Base-by-base conservation (phyloP, 2,113 vertebrate genomes). In the Meleagris gallopavo region DNA sequence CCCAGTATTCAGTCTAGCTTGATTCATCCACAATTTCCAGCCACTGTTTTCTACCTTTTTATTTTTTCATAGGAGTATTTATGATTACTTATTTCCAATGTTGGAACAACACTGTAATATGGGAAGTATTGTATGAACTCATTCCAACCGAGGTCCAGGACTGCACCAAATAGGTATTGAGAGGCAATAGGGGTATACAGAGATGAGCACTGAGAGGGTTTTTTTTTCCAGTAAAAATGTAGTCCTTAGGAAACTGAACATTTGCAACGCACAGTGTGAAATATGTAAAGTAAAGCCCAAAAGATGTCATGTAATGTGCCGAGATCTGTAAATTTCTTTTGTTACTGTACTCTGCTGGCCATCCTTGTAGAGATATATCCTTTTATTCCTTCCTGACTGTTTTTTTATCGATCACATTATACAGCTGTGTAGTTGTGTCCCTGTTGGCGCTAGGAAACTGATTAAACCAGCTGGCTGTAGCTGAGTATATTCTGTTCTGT, bases 391-490 rank as follows among this genome's bases (percentile, higher is more conserved):
- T 93, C 25, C 41, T 80, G 66, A 77, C 45, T 83, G 94, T 92
- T 78, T 83, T 94, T 92, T 78, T 86, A 77, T 74, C 88, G 1
- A 6, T 74, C 1, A 7, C 52, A 36, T 83, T 86, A 34, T 72
- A 71, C 75, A 95, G 41, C 89, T 93, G 75, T 95, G 83, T 60
- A 71, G 69, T 89, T 78, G 46, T 65, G 69, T 93, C 72, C 52
- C 86, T 77, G 2, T 18, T 88, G 88, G 88, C 4, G 13, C 52
- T 3, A 4, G 69, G 65, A 93, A 88, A 71, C 65, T 83, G 83
- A 95, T 91, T 88, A 96, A 95, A 83, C 70, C 88, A 94, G 84
- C 81, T 94, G 84, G 81, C 87, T 79, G 50, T 72, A 69, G 76
- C 48, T n/a, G 65, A 73, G 43, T 61, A 14, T 74, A 14, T 86